These are phyloP conservation scores for Perca fluviatilis DNA, from an alignment of 2,113 vertebrate species.

Conservation along the genomic window DNA sequence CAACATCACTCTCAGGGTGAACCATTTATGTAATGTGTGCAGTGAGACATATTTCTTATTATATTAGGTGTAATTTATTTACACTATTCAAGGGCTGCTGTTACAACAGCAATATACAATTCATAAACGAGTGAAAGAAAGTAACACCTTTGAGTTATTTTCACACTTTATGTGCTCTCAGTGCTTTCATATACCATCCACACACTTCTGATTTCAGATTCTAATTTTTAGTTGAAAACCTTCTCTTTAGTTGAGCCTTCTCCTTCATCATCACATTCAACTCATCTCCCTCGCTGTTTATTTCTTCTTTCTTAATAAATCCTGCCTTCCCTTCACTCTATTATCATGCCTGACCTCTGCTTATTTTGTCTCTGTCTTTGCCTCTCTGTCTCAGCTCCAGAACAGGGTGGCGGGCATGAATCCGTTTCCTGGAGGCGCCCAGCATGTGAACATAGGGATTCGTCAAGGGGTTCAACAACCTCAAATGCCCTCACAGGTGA, in stretches of 20 bases:
- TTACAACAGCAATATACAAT: not conserved
- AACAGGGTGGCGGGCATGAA: conserved; percentile 90
- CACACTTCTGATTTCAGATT: not conserved
- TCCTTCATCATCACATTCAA: not conserved
- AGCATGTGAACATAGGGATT: conserved; percentile 87
- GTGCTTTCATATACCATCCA: not conserved
- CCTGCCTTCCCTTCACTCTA: not conserved
- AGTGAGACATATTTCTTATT: not conserved
- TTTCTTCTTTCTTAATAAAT: not conserved
- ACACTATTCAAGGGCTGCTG: not conserved
- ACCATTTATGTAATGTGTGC: not conserved
- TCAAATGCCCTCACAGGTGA: conserved; percentile 91
- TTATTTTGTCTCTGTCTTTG: not conserved
- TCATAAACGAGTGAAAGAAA: not conserved
- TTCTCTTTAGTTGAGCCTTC: too few species aligned
- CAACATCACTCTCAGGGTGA: not conserved
- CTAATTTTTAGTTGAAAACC: conserved; percentile 7
- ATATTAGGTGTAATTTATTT: not conserved
- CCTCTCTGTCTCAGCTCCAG: conserved; percentile 83
- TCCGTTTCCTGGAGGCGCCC: conserved; percentile 87
- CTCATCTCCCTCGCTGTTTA: not conserved
- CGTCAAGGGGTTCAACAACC: conserved; percentile 87
- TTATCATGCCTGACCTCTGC: not conserved
- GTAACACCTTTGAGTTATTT: not conserved
- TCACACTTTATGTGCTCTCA: not conserved